phyloP scores from a whole-genome alignment of 1,140 invertebrate species.

The Zaprionus ghesquierei region DNA sequence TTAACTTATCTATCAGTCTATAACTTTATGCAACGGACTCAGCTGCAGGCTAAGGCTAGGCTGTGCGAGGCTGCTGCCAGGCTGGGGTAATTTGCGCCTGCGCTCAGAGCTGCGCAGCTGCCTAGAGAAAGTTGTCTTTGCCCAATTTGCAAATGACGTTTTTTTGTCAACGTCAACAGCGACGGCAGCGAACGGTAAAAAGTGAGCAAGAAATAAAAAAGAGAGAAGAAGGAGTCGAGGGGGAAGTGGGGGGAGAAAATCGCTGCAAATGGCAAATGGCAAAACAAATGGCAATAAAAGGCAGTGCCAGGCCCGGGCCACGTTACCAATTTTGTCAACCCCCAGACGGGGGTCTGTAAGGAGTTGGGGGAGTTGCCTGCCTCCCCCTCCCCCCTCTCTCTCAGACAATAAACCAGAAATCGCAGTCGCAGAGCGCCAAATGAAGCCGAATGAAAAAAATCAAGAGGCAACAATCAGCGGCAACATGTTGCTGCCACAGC shows the following conservation, averaged over 20 bases:
- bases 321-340: slow-evolving; percentile 77
- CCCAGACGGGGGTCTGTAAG: slow-evolving; percentile 4
- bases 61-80: neutral
- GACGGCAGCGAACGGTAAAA: slow-evolving; percentile 13
- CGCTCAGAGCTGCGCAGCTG: slow-evolving; percentile 50
- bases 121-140: slow-evolving; percentile 80
- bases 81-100: slow-evolving; percentile 49
- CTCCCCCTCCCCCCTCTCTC: no score
- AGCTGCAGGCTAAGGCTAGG: slow-evolving; percentile 25
- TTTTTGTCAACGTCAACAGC: slow-evolving; percentile 76
- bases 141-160: slow-evolving; percentile 81
- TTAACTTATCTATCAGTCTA: slow-evolving; percentile 64
- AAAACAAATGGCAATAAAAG: slow-evolving; percentile 76
- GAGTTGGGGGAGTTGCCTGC: slow-evolving; percentile 23
- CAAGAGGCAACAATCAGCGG: slow-evolving; percentile 26
- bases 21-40: slow-evolving; percentile 67
- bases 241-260: neutral
- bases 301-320: slow-evolving; percentile 60
- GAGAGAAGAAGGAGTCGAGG: neutral
- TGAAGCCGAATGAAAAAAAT: slow-evolving; percentile 39
- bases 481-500: slow-evolving; percentile 29
- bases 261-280: slow-evolving; percentile 34
- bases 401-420: slow-evolving; percentile 60
- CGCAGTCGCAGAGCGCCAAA: slow-evolving; percentile 39
- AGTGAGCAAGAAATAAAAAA: neutral